phyloP scores from a whole-genome alignment of 1,140 invertebrate species.

The Coenobita brevimanus region DNA sequence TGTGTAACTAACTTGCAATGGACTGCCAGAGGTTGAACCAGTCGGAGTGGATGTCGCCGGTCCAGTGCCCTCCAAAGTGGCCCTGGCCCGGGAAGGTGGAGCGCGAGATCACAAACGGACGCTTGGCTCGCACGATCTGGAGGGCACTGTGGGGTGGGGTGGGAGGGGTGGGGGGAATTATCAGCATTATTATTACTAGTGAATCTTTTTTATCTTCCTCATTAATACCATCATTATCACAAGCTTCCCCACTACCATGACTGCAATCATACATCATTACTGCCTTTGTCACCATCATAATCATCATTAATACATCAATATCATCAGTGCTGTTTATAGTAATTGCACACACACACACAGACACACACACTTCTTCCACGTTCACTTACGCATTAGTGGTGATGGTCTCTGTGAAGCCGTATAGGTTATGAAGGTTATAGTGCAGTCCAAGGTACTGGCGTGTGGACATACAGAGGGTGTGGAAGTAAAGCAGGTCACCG shows the following conservation, averaged over 20 bases:
- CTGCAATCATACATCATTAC: too few species aligned
- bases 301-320: too few species aligned
- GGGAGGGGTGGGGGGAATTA: background rate
- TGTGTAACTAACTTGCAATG: slow-evolving; percentile 77
- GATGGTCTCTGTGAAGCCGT: slow-evolving; percentile 80
- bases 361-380: too few species aligned
- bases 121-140: slow-evolving; percentile 63
- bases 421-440: slow-evolving; percentile 74
- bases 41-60: slow-evolving; percentile 75
- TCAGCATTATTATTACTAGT: too few species aligned
- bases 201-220: too few species aligned
- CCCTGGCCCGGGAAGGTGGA: slow-evolving; percentile 78
- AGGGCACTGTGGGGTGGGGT: slow-evolving; percentile 45
- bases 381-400: slow-evolving; percentile 76
- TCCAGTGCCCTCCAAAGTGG: slow-evolving; percentile 78
- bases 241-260: too few species aligned
- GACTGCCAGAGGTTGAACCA: slow-evolving; percentile 76
- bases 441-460: slow-evolving; percentile 70
- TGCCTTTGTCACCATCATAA: too few species aligned
- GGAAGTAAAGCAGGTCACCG: slow-evolving; percentile 53
- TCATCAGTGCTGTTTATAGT: too few species aligned
- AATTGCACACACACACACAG: too few species aligned
- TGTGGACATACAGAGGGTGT: slow-evolving; percentile 65
- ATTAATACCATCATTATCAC: too few species aligned
- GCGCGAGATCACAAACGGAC: slow-evolving; percentile 70